These are phyloP conservation scores for Neoitamus cyanurus DNA, from an alignment of 2,888 invertebrate species.

Conservation along the genomic window DNA sequence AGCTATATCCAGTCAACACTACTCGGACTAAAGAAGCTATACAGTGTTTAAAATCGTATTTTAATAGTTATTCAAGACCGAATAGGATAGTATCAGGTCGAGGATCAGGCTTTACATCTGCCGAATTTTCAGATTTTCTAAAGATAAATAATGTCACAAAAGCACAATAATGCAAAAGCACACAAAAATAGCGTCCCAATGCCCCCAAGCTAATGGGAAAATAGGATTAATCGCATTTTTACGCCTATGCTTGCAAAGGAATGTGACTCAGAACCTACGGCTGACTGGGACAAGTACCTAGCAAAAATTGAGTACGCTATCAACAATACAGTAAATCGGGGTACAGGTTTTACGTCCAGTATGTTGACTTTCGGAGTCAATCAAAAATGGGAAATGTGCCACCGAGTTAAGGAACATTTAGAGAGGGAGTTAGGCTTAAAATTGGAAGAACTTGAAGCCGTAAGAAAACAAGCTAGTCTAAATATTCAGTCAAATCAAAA, in stretches of 20 bases:
- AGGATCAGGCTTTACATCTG: constrained; percentile 32
- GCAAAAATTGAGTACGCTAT: constrained; percentile 54
- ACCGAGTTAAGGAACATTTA: background rate
- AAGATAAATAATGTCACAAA: background rate
- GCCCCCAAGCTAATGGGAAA: too few relatives aligned
- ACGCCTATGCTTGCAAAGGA: constrained; percentile 44
- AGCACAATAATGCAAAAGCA: constrained; percentile 27
- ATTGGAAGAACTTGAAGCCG: constrained; percentile 45
- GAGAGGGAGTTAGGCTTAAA: background rate
- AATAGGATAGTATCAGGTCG: too few relatives aligned
- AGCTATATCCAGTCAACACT: constrained; percentile 52
- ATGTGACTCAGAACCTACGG: background rate
- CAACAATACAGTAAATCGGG: constrained; percentile 56
- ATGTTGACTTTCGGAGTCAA: too few relatives aligned
- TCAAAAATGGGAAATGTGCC: constrained; percentile 36
- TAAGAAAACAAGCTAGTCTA: too few relatives aligned
- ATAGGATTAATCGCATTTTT: constrained; percentile 5
- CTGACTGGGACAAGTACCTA: constrained; percentile 50
- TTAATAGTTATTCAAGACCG: too few relatives aligned
- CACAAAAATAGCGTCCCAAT: background rate
- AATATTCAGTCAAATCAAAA: constrained; percentile 54
- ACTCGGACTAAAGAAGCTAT: constrained; percentile 34
- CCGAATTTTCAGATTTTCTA: constrained; percentile 22
- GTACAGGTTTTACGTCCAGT: too few relatives aligned
- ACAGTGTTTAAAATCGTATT: constrained; percentile 13